These are phyloP conservation scores for Slavum lentiscoides DNA, from an alignment of 2,888 invertebrate genomes.

Conservation along the genomic window DNA sequence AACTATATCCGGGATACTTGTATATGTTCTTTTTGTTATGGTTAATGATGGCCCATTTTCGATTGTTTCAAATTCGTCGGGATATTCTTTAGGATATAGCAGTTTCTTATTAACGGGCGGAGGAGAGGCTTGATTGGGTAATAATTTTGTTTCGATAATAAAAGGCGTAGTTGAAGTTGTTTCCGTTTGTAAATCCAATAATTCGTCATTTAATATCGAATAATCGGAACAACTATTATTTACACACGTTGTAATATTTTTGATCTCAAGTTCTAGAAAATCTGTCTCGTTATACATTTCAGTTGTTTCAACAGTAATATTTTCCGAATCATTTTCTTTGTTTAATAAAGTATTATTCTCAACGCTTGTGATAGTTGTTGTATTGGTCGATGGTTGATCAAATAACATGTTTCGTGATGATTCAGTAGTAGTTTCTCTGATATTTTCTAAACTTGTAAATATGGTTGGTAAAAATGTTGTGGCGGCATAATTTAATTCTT, in stretches of 20 bases:
- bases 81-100: slow-evolving; percentile 55
- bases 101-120: slow-evolving; percentile 33
- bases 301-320: neutral
- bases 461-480: neutral
- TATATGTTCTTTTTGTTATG: slow-evolving; percentile 54
- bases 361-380: neutral
- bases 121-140: slow-evolving; percentile 26
- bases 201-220: slow-evolving; percentile 31
- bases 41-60: slow-evolving; percentile 54
- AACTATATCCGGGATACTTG: slow-evolving; percentile 54
- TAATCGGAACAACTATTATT: slow-evolving; percentile 23
- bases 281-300: slow-evolving; percentile 7
- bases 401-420: neutral
- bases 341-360: slow-evolving; percentile 18
- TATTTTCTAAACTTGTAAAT: neutral
- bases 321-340: neutral
- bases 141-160: slow-evolving; percentile 44
- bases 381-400: neutral
- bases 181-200: neutral
- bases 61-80: slow-evolving; percentile 55
- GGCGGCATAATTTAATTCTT: neutral
- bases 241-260: slow-evolving; percentile 12
- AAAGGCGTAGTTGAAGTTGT: slow-evolving; percentile 31
- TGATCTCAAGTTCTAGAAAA: slow-evolving; percentile 13
- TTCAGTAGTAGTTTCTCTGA: slow-evolving; percentile 11